Evolutionary conservation across 2,113 vertebrate genomes (phyloP).

Genomic region (Lathamus discolor): DNA sequence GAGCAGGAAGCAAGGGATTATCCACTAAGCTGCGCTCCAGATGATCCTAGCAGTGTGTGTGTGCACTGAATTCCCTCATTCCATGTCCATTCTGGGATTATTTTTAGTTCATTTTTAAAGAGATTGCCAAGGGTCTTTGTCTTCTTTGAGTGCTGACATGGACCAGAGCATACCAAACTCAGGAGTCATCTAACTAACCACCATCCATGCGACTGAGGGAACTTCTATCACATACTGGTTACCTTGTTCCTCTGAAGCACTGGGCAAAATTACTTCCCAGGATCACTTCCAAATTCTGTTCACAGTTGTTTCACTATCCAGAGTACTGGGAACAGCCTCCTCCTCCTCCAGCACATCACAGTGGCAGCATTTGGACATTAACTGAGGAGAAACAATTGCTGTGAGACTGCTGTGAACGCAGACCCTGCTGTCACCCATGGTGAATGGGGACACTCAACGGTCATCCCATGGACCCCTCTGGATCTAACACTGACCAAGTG

Average conservation of each 20-base stretch:
- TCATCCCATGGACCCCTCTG: neutral
- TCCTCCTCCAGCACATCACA: neutral
- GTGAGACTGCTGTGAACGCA: neutral
- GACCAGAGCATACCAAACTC: neutral
- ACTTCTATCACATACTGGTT: neutral
- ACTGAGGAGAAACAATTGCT: neutral
- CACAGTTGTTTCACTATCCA: neutral
- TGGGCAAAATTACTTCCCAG: neutral
- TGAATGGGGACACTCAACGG: rapidly evolving
- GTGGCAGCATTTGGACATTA: neutral
- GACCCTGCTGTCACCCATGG: neutral
- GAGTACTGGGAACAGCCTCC: neutral
- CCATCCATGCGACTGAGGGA: neutral
- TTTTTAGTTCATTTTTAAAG: neutral
- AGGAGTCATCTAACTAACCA: neutral
- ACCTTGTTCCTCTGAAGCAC: neutral
- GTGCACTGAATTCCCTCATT: neutral
- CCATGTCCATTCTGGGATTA: neutral
- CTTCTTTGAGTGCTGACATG: neutral
- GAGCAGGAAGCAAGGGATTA: neutral
- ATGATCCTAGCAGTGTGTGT: neutral
- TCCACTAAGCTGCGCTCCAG: neutral
- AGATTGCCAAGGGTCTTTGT: neutral
- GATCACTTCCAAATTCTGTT: neutral
- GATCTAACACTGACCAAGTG: neutral